Evolutionary conservation across 2,888 invertebrate genomes (phyloP), one percentile per base, ranked within the genome.

Genomic region (Cataglyphis livida): DNA sequence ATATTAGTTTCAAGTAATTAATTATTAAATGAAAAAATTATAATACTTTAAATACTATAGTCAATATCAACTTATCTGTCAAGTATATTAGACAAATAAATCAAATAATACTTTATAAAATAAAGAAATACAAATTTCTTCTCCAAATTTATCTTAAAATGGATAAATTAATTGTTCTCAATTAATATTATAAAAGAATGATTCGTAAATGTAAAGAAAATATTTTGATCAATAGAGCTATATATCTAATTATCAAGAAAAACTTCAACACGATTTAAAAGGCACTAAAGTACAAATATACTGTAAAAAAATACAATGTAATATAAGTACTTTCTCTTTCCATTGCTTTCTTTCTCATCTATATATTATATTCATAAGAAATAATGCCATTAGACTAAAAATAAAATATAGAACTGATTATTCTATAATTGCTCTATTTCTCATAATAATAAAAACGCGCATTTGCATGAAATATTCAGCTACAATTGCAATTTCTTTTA

Each of bases 1-100:
- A 90, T 87, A 90, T 91, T 85, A 88, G 86, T 82, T 89, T 88
- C 88, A 68, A 71, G 87, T 88, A 85, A 89, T 90, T 92, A 93
- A 92, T 91, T 92, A 92, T 91, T 92, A 51, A 87, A 41, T 86
- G 85, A 87, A 81, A 89, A 91, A 85, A 68, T 84, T 84, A 68
- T 84, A 90, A 92, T 90, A 91, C 90, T 87, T 89, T 70, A 65
- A 85, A 89, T 87, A 87, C n/a, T 85, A 88, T 86, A 89, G 88
- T 90, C 87, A 82, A 84, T 84, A 91, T 87, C 88, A 61, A 61
- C n/a, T 61, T 32, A 61, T 32, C 18, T 61, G 15, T 61, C 61
- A 18, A 61, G 32, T 61, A 61, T 28, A 28, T 61, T 1, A 18
- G 61, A 61, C 15, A 61, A 32, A 28, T 61, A 32, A 61, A 32